Conservation (phyloP, 2,797 vertebrate genomes). For the Myioborus miniatus region DNA sequence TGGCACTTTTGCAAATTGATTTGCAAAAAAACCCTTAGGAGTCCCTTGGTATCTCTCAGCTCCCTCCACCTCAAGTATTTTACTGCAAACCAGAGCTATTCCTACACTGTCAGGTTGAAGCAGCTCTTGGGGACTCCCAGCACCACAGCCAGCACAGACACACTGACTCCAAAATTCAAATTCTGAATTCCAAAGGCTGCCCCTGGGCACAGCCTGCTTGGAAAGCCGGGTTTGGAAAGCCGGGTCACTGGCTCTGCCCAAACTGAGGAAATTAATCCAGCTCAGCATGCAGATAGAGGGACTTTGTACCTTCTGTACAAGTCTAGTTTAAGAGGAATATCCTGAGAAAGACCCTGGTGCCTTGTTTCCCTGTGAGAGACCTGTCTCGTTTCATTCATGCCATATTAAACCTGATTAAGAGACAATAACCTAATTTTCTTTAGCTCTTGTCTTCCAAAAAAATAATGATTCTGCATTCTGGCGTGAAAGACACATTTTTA, state of each 20-base stretch:
- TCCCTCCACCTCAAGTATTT: background rate
- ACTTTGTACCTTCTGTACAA: background rate
- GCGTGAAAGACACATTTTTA: background rate
- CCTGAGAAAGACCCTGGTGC: background rate
- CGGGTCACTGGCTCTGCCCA: background rate
- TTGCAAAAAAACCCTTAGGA: background rate
- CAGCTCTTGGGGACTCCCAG: background rate
- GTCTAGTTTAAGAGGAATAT: background rate
- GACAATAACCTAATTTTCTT: background rate
- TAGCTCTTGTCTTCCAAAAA: background rate
- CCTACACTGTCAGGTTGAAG: background rate
- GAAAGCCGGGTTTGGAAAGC: background rate
- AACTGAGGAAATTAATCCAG: background rate
- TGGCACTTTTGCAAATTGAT: conserved; percentile 24
- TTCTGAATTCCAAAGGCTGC: background rate
- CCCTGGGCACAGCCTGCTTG: background rate
- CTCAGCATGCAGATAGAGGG: background rate
- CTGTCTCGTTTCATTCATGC: background rate
- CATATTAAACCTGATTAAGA: background rate
- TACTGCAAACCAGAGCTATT: background rate
- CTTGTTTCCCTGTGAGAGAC: background rate
- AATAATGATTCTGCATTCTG: background rate
- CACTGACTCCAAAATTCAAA: background rate
- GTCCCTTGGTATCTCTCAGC: background rate
- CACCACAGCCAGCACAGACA: background rate